Percentiles rank a stretch among this genome's conserved stretches.
These are phyloP conservation scores for Tragopan temminckii DNA, from an alignment of 2,797 vertebrate genomes.

Conservation along the genomic window DNA sequence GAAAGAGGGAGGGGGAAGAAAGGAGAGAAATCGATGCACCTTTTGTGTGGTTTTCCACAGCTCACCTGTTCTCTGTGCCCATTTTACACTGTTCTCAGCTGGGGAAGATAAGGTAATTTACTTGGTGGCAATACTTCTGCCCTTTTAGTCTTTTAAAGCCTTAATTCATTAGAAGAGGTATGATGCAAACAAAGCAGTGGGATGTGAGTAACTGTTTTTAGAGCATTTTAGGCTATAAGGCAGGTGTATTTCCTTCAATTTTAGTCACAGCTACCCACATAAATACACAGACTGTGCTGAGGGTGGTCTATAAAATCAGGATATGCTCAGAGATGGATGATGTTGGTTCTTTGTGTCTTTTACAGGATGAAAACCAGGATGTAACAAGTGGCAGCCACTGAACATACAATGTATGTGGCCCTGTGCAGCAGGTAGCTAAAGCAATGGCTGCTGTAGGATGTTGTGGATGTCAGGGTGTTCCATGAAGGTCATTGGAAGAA, in stretches of 20 bases:
- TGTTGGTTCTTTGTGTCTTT: not conserved
- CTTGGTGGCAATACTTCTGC: constrained; percentile 47
- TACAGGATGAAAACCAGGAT: not conserved
- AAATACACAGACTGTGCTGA: not conserved
- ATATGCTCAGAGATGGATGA: not conserved
- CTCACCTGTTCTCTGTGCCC: constrained; percentile 59
- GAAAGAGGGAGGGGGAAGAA: not conserved
- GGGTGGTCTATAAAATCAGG: not conserved
- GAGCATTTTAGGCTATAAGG: not conserved
- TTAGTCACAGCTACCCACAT: not conserved
- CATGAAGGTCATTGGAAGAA: not conserved
- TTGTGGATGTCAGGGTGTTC: not conserved
- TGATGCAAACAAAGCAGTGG: not conserved
- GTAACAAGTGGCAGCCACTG: not conserved
- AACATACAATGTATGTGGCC: rapidly evolving
- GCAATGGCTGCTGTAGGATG: not conserved
- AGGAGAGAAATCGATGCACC: constrained; percentile 56
- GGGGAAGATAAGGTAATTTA: constrained; percentile 67
- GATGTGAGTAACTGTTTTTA: not conserved
- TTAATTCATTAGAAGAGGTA: constrained; percentile 39
- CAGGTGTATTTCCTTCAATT: not conserved
- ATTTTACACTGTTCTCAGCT: constrained; percentile 37
- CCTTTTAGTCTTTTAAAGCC: constrained; percentile 40
- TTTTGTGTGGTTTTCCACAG: constrained; percentile 66
- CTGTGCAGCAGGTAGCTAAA: too few species aligned